Conservation (phyloP, 2,113 vertebrate genomes). For the Ceratotherium simum region DNA sequence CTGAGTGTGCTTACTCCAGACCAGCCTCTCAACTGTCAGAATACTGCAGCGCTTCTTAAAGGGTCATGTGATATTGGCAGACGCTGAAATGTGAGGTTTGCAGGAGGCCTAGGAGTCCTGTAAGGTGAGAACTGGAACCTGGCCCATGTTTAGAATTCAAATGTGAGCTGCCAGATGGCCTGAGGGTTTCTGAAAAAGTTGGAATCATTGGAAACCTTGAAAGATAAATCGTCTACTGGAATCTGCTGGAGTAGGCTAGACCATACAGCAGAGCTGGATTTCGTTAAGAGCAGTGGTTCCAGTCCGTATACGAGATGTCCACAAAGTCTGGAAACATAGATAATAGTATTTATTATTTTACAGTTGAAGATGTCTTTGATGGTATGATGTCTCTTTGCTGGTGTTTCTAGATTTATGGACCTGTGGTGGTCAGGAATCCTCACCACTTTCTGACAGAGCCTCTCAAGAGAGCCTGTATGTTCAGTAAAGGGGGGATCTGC, state of each 20-base stretch:
- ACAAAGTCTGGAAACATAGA: conserved; percentile 2
- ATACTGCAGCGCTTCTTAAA: not conserved
- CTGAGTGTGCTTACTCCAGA: not conserved
- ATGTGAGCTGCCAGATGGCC: not conserved
- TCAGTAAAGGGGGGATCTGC: not conserved
- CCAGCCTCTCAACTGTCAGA: not conserved
- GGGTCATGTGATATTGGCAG: not conserved
- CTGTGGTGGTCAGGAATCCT: not conserved
- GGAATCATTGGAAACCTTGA: not conserved
- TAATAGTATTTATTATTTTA: not conserved
- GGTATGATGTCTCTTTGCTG: not conserved
- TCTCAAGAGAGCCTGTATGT: not conserved
- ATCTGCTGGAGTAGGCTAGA: not conserved
- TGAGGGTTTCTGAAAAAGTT: not conserved
- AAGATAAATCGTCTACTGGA: not conserved
- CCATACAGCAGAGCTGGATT: not conserved
- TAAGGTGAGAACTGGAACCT: not conserved
- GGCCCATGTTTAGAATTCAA: not conserved
- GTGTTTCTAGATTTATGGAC: not conserved
- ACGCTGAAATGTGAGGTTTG: not conserved
- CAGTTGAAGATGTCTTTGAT: not conserved
- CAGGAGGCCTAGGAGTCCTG: not conserved
- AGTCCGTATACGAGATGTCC: not conserved
- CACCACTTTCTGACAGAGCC: not conserved
- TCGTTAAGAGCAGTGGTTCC: not conserved